These are phyloP conservation scores for Lasioglossum pauxillum DNA, from an alignment of 2,888 invertebrate genomes.

Conservation along the genomic window DNA sequence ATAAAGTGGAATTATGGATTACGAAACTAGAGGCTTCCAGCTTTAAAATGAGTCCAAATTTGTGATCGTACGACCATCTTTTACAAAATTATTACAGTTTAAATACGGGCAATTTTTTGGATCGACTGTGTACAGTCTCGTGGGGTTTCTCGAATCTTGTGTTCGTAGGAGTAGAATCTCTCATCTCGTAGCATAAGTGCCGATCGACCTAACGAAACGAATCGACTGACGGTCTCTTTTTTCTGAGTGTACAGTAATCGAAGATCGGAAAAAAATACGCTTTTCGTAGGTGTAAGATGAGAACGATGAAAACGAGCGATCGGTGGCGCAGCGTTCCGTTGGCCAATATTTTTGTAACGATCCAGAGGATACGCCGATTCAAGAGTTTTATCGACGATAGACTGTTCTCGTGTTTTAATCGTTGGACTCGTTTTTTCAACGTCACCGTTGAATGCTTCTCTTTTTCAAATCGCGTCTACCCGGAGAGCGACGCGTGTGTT, in stretches of 20 bases:
- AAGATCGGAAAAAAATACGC: constrained; percentile 1
- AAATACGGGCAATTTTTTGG: neutral
- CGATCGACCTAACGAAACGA: neutral
- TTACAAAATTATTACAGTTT: neutral
- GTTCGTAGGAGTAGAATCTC: neutral
- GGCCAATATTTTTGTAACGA: neutral
- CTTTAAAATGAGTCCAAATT: neutral
- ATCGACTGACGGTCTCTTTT: neutral
- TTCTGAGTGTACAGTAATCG: neutral
- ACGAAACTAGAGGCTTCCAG: neutral
- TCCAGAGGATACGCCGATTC: constrained; percentile 3
- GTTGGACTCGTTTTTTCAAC: neutral
- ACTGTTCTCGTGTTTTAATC: neutral
- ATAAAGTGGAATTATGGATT: neutral
- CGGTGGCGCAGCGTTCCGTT: neutral
- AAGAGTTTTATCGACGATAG: constrained; percentile 1
- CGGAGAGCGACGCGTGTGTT: neutral
- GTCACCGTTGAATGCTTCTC: neutral
- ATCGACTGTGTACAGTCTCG: neutral
- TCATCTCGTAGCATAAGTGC: neutral
- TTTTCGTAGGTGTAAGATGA: constrained; percentile 10
- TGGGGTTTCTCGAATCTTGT: neutral
- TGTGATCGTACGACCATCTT: neutral
- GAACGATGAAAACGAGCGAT: constrained; percentile 10
- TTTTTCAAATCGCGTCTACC: neutral